These are phyloP conservation scores for Ciconia nigra DNA, from an alignment of 2,797 vertebrate genomes.

Conservation along the genomic window DNA sequence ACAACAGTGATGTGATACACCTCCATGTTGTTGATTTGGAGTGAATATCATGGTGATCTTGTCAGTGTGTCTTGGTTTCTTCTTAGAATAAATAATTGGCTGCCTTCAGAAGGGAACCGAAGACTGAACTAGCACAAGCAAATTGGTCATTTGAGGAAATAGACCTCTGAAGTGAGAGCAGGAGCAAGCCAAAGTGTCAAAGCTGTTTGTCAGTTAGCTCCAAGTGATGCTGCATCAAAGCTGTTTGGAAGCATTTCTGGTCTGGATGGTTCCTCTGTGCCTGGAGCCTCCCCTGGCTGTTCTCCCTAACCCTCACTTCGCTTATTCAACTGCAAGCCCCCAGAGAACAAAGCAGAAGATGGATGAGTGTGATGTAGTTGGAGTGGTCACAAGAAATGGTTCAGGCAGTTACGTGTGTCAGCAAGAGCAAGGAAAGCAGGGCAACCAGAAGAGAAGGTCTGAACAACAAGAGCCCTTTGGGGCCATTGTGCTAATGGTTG, in stretches of 20 bases:
- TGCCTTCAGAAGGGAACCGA: neutral
- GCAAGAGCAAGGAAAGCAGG: neutral
- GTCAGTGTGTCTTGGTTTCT: neutral
- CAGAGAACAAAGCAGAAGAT: neutral
- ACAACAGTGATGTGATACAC: neutral
- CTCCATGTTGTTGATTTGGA: neutral
- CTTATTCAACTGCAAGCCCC: neutral
- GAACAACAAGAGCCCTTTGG: neutral
- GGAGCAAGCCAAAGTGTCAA: neutral
- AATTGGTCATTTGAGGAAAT: neutral
- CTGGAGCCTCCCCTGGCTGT: neutral
- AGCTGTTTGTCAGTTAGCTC: neutral
- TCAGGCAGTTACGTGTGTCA: neutral
- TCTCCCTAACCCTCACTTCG: neutral
- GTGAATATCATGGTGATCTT: neutral
- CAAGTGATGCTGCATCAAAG: neutral
- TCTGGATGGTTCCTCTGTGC: neutral
- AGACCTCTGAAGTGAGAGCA: neutral
- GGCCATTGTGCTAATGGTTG: neutral
- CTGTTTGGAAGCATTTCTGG: neutral
- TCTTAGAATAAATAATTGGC: neutral
- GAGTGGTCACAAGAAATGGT: neutral
- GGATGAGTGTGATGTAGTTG: fast-evolving
- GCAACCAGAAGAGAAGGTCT: neutral
- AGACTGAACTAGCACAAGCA: neutral